Percentiles rank a stretch among this genome's conserved stretches.
Evolutionary conservation across 2,888 invertebrate genomes (phyloP).

Genomic region (Galerucella calmariensis): DNA sequence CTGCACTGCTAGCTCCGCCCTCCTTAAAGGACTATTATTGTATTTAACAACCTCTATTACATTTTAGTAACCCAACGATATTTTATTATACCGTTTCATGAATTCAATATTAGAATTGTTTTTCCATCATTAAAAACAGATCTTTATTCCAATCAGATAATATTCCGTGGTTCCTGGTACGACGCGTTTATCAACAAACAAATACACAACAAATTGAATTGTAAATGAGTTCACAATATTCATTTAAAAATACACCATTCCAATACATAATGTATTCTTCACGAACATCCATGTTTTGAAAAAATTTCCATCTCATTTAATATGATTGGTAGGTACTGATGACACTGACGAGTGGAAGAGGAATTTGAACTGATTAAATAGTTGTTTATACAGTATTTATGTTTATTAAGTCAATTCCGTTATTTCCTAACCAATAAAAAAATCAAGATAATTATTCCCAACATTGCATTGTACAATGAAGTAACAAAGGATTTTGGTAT

Average conservation of each 20-base stretch:
- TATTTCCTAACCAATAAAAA: too few relatives aligned
- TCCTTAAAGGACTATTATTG: too few relatives aligned
- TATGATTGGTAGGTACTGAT: slow-evolving; percentile 6
- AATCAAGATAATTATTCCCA: too few relatives aligned
- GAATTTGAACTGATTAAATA: background rate
- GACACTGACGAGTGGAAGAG: background rate
- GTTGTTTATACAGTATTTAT: too few relatives aligned
- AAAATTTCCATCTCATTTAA: slow-evolving; percentile 24
- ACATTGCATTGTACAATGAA: too few relatives aligned
- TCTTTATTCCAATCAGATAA: slow-evolving; percentile 19
- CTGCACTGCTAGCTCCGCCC: too few relatives aligned
- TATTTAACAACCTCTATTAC: too few relatives aligned
- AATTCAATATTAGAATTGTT: too few relatives aligned
- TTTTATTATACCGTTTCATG: too few relatives aligned
- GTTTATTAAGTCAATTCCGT: too few relatives aligned
- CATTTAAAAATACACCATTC: slow-evolving; percentile 21
- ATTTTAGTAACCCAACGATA: too few relatives aligned
- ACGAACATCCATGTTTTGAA: slow-evolving; percentile 17
- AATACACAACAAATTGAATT: slow-evolving; percentile 23
- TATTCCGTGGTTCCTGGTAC: slow-evolving; percentile 10
- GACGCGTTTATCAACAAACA: slow-evolving; percentile 12
- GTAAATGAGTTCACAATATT: slow-evolving; percentile 20
- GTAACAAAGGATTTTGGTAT: too few relatives aligned
- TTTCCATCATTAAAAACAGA: background rate
- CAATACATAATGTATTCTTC: slow-evolving; percentile 19